phyloP scores from a whole-genome alignment of 2,113 vertebrate genomes.

The Ceyx melanurus region DNA sequence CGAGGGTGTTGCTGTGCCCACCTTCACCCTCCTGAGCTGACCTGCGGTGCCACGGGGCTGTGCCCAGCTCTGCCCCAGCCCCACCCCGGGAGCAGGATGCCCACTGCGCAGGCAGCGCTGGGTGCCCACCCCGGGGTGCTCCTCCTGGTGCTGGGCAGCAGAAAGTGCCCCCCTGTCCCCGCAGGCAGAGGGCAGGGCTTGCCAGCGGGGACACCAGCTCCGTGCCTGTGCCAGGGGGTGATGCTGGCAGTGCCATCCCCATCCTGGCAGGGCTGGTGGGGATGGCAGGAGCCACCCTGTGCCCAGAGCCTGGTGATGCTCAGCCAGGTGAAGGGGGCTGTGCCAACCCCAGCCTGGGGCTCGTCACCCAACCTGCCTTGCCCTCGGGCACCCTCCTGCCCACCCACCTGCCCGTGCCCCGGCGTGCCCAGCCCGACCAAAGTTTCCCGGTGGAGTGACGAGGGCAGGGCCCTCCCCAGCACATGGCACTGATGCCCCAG shows the following conservation, averaged over 20 bases:
- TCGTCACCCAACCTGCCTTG: background rate
- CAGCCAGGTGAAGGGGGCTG: background rate
- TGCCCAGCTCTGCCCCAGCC: background rate
- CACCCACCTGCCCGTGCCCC: background rate
- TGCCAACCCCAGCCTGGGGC: background rate
- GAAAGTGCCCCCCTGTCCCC: background rate
- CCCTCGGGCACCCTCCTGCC: background rate
- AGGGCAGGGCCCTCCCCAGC: background rate
- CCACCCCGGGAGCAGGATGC: background rate
- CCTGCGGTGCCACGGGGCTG: accelerated
- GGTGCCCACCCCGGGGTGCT: background rate
- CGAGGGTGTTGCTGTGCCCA: accelerated
- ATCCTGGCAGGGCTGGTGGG: background rate
- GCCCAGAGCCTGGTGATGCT: background rate
- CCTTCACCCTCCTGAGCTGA: accelerated
- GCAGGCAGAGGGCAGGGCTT: background rate
- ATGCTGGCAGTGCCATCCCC: background rate
- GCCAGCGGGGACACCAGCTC: accelerated
- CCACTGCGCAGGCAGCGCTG: background rate
- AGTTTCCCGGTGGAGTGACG: background rate
- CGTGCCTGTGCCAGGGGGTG: accelerated
- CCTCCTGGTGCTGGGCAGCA: background rate
- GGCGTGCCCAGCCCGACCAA: accelerated
- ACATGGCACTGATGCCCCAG: background rate
- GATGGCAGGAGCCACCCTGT: background rate